Base-by-base conservation (phyloP, 2,888 invertebrate genomes). In the Cephus pulcher region DNA sequence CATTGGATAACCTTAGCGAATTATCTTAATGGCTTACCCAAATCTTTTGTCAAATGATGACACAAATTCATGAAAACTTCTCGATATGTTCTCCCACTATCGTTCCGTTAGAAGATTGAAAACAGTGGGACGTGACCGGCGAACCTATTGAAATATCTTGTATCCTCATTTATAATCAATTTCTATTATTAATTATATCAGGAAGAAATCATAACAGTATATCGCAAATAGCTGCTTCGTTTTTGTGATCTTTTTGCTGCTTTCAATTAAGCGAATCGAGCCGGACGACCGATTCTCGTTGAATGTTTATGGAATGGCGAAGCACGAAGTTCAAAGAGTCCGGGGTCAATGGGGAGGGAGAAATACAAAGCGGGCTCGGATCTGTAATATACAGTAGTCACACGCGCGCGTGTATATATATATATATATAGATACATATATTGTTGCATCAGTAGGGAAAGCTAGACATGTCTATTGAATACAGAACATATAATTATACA, bases 311-410 rank as follows among this genome's bases (percentile, higher is more conserved):
- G 56, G 23, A 56, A 71, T 34, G 71, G 71, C 15, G 23, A 32
- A 34, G 73, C 75, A 71, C 73, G 80, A 80, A 78, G 80, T 76
- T 78, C 78, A 76, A 74, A 78, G 71, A 69, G 80, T 70, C 78
- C 76, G 75, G 78, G 78, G 78, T 80, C 80, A 34, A 71, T 32
- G 15, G 23, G 56, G 56, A 56, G 56, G 56, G 23, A 56, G 56
- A 56, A 23, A 56, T 2, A 56, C 23, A 56, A 56, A 23, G 56
- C 56, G 56, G 23, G 56, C 40, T 15, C 2, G 40, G 15, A 23
- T 56, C 23, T 56, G 56, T 23, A 9, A 56, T 23, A 23, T 9
- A 23, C 9, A 56, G 23, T 23, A 56, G 9, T 56, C 56, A 9
- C 9, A 56, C 9, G 9, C 23, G 40, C 9, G 40, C 9, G 34